Conservation (phyloP, 2,888 invertebrate species). For the Nemurella pictetii region DNA sequence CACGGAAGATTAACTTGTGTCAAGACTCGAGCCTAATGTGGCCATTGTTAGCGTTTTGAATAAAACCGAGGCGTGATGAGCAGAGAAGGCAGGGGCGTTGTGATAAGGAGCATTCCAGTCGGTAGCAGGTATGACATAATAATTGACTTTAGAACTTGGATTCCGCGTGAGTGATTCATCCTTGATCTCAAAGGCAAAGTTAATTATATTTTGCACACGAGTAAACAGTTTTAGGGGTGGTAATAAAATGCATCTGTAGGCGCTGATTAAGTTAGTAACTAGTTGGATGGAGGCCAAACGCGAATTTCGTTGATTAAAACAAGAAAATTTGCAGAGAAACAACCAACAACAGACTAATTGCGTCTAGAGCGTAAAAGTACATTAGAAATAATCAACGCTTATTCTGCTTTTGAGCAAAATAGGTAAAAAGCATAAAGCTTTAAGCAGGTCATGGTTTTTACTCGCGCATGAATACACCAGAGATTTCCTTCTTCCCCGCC, state of each 20-base stretch:
- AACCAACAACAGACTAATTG: not conserved
- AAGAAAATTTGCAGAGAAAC: not conserved
- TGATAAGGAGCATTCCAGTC: not conserved
- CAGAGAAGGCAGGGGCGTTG: too few species aligned
- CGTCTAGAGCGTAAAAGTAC: not conserved
- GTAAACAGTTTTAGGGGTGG: not conserved
- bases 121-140: not conserved
- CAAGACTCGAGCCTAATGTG: not conserved
- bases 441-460: not conserved
- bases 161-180: not conserved
- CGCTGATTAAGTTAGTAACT: not conserved
- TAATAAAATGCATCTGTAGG: not conserved
- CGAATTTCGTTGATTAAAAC: not conserved
- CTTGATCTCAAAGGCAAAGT: not conserved
- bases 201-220: not conserved
- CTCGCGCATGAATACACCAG: not conserved
- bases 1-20: slow-evolving; percentile 15
- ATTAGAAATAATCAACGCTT: not conserved
- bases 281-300: not conserved
- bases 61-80: not conserved
- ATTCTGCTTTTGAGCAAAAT: not conserved
- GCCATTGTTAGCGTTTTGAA: not conserved
- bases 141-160: not conserved
- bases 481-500: not conserved
- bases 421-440: not conserved